Base-by-base conservation (phyloP, 1,140 invertebrate genomes). In the Sarcophaga bullata region DNA sequence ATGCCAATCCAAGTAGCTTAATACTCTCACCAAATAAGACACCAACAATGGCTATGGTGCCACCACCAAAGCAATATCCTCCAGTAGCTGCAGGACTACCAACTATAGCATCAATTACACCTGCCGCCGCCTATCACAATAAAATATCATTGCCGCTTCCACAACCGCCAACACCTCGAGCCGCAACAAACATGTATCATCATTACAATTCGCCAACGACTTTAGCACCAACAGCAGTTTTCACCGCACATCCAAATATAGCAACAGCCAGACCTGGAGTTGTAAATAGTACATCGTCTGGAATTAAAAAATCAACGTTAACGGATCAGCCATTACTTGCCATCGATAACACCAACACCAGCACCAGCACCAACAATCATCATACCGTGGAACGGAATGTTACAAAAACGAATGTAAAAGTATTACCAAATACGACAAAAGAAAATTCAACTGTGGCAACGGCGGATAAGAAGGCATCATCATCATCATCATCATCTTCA, bases 21-120 rank as follows among this genome's bases (percentile, higher is more conserved):
- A 87, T 88, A 84, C 84, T 88, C 82, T 84, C 87, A 83, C 80
- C 87, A 75, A 87, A 80, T 52, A 88, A 88, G 75, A 84, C 85
- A 15, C 83, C 52, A 13, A 52, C 80, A 47, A 84, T 86, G 81
- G 83, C 87, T 62, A 85, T 87, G 83, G 86, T 89, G 83, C 87
- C 88, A 17, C 17, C n/a, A 9, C 81, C 87, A 19, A 89, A 88
- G 75, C 86, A 86, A 75, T 86, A 84, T 17, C 82, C 85, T 11
- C 47, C 85, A 46, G n/a, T 80, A 75, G 54, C 73, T 1, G 7
- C 81, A 47, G 25, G 62, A 47, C 54, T 62, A 81, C n/a, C 80
- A 49, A 17, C 52, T n/a, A 15, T 62, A 68, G 19, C 73, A 25
- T 52, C 46, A 48, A 52, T 78, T 48, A 76, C 46, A 73, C 25